A percentile compares a stretch with the other conserved stretches of the same genome.
phyloP scores from a whole-genome alignment of 2,113 vertebrate species.

The Sebastes schlegelii region DNA sequence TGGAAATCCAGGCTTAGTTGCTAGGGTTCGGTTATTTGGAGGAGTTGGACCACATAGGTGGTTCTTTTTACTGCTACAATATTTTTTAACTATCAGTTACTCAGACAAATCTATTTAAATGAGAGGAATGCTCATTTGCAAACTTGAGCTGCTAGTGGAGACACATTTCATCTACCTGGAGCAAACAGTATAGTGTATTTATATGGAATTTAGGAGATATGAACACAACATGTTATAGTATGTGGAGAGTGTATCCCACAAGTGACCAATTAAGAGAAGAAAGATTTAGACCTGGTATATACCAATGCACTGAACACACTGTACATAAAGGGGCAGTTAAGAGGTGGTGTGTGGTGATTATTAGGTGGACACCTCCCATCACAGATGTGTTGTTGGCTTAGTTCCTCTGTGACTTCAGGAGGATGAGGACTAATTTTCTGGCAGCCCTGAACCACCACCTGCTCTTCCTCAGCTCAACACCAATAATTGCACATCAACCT shows the following conservation, averaged over 20 bases:
- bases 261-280: slow-evolving; percentile 1
- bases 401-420: slow-evolving; percentile 26
- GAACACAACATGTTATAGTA: background rate
- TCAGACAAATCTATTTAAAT: background rate
- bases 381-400: slow-evolving; percentile 50
- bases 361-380: slow-evolving; percentile 8
- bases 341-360: slow-evolving; percentile 11
- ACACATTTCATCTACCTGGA: background rate
- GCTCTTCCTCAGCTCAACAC: slow-evolving; percentile 23
- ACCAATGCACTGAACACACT: background rate
- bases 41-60: background rate
- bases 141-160: no score
- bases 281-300: background rate
- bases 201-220: background rate
- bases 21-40: background rate
- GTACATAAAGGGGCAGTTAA: background rate
- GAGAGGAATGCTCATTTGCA: no score
- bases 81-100: background rate
- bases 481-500: slow-evolving; percentile 37
- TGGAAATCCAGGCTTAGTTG: slow-evolving; percentile 5
- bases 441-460: slow-evolving; percentile 58
- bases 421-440: slow-evolving; percentile 45
- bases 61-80: background rate
- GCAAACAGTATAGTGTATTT: no score
- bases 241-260: background rate